Evolutionary conservation across 2,113 vertebrate species (phyloP).

Genomic region (Microtus ochrogaster): DNA sequence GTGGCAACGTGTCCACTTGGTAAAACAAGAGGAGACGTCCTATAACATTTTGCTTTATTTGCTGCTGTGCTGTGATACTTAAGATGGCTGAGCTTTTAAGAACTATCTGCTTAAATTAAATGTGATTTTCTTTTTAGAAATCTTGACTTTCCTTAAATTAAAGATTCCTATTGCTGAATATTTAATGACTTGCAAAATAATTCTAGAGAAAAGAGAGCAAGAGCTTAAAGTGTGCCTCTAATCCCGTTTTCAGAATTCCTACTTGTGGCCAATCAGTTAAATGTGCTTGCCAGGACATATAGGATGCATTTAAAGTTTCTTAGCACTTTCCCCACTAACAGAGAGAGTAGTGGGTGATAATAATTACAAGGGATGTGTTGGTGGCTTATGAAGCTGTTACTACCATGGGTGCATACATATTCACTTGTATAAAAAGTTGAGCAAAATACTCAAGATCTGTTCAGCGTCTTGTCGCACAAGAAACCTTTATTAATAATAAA

Average conservation of each 20-base stretch:
- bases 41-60: neutral
- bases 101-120: conserved; percentile 48
- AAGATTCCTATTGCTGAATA: conserved; percentile 45
- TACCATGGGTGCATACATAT: neutral
- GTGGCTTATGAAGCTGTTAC: conserved; percentile 23
- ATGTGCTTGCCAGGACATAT: neutral
- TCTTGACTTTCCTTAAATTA: conserved; percentile 51
- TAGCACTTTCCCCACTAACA: neutral
- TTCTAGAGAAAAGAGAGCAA: conserved; percentile 39
- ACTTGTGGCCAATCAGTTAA: neutral
- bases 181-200: neutral
- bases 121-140: conserved; percentile 25
- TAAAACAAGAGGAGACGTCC: neutral
- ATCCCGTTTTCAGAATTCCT: conserved; percentile 46
- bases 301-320: conserved; percentile 9
- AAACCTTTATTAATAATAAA: neutral
- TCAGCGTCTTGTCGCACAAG: neutral
- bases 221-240: conserved; percentile 6
- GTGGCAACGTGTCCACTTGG: neutral
- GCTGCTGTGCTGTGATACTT: neutral
- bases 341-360: neutral
- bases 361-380: neutral
- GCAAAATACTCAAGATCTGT: neutral
- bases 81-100: conserved; percentile 21
- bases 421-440: neutral